Base-by-base conservation (phyloP, 2,888 invertebrate genomes). In the Macaria notata region DNA sequence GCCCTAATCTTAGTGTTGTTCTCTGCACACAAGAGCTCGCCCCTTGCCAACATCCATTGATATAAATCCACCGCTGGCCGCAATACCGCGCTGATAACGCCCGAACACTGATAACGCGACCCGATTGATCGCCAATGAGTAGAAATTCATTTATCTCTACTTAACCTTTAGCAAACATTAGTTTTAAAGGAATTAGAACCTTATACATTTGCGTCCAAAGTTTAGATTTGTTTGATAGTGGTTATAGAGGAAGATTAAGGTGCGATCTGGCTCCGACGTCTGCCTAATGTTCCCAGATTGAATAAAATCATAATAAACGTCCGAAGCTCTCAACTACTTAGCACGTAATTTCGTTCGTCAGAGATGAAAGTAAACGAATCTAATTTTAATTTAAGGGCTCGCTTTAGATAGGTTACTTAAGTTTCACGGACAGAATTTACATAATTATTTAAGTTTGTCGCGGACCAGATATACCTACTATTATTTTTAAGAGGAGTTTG, bases 71-170 rank as follows among this genome's bases (percentile, higher is more conserved):
- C 29, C 36, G 9, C 52, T 9, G 58, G 44, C 54, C 42, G 49
- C 49, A 4, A 3, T 6, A 39, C 30, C 56, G 4, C 31, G 30
- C 4, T 81, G 86, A 85, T 86, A 86, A 85, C 81, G 78, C 78
- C 76, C 86, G 85, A 84, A 86, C 85, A 87, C 81, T 78, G 88
- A 88, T 88, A 87, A 85, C 84, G 73, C 64, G 70, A 72, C 73
- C 75, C 86, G 86, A 89, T 88, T 89, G 88, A 89, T 89, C 88
- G 86, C 74, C 87, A 88, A 88, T 87, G 86, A 88, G 81, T 82
- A 81, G 84, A 82, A 86, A 88, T 88, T 88, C 87, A 89, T 89
- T 88, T 88, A 88, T 88, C 86, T 87, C 78, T 75, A 76, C 77
- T 76, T 76, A 76, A 75, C 72, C 75, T 72, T 68, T 64, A 69